These are phyloP conservation scores for Tetrapedia diversipes DNA, from an alignment of 2,888 invertebrate genomes.

Conservation along the genomic window DNA sequence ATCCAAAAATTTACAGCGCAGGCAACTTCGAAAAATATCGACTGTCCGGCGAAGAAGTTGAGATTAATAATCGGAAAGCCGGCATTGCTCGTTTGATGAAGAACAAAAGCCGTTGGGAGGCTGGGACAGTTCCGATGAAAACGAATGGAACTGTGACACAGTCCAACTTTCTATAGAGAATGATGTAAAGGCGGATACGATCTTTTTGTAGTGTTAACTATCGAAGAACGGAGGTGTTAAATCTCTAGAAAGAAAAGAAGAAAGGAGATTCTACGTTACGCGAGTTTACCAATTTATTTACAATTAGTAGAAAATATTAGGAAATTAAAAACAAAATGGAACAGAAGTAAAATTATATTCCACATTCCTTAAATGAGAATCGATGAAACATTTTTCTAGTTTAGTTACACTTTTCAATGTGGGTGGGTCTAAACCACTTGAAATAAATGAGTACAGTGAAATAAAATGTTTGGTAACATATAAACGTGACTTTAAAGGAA, in stretches of 20 bases:
- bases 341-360: neutral
- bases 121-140: conserved; percentile 1
- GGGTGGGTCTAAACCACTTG: no score
- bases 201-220: neutral
- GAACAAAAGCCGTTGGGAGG: neutral
- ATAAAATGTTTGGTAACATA: no score
- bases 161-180: neutral
- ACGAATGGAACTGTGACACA: conserved; percentile 1
- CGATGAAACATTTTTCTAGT: no score
- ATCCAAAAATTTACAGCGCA: neutral
- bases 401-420: no score
- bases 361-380: neutral
- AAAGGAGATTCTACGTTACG: neutral
- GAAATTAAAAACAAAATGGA: neutral
- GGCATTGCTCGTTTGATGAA: neutral
- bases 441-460: no score
- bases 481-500: no score
- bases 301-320: neutral
- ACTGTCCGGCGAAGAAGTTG: neutral
- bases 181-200: neutral
- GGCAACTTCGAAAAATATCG: conserved; percentile 13
- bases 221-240: neutral
- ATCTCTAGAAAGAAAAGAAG: neutral
- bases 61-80: conserved; percentile 18
- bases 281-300: neutral